phyloP scores from a whole-genome alignment of 2,888 invertebrate genomes.

The Pinctada fucata region DNA sequence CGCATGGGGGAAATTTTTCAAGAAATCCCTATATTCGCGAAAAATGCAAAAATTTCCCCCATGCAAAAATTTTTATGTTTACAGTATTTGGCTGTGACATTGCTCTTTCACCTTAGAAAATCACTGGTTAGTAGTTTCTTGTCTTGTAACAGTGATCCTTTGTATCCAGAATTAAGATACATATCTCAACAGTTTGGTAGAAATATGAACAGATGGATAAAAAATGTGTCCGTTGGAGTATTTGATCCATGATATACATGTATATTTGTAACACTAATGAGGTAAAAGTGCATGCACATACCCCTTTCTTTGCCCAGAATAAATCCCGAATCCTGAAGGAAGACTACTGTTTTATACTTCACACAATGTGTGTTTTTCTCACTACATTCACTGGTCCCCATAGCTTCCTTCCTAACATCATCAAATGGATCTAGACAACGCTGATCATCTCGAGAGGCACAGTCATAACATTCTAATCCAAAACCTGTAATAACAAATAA shows the following conservation, averaged over 20 bases:
- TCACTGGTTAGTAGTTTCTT: too few species aligned
- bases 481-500: conserved; percentile 33
- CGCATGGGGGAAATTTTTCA: too few species aligned
- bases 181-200: too few species aligned
- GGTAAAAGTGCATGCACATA: conserved; percentile 33
- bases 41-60: too few species aligned
- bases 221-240: neutral
- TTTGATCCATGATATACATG: neutral
- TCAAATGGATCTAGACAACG: conserved; percentile 57
- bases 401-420: conserved; percentile 37
- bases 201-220: too few species aligned
- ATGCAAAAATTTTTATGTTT: too few species aligned
- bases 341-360: conserved; percentile 58
- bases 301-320: conserved; percentile 64
- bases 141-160: too few species aligned
- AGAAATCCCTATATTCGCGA: too few species aligned
- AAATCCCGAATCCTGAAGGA: conserved; percentile 62
- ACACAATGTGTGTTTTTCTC: conserved; percentile 59
- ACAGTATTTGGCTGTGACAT: too few species aligned
- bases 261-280: too few species aligned
- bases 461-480: conserved; percentile 60
- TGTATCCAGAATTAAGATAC: too few species aligned
- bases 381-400: conserved; percentile 58
- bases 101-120: too few species aligned
- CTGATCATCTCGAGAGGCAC: conserved; percentile 56